A percentile compares a stretch with the other conserved stretches of the same genome.
These are phyloP conservation scores for Nephrotoma flavescens DNA, from an alignment of 2,888 invertebrate genomes.

Conservation along the genomic window DNA sequence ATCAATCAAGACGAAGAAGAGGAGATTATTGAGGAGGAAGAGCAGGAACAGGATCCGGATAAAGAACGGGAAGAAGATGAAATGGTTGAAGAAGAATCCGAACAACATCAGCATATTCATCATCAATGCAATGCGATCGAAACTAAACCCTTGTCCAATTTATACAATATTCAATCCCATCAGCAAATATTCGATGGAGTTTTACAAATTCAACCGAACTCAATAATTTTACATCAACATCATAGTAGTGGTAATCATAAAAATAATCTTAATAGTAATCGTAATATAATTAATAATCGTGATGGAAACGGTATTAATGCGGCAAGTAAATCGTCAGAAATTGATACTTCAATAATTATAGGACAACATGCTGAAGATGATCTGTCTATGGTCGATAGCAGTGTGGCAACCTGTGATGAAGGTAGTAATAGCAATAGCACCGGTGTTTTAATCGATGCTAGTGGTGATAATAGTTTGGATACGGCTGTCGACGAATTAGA, in stretches of 20 bases:
- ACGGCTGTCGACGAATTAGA: constrained; percentile 16
- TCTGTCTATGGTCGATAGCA: constrained; percentile 7
- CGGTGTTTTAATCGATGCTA: constrained; percentile 29
- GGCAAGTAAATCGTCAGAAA: not conserved
- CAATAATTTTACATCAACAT: constrained; percentile 11
- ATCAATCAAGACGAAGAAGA: not conserved
- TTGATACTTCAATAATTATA: not conserved
- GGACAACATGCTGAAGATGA: not conserved
- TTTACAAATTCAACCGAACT: constrained; percentile 14
- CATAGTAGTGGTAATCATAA: not conserved
- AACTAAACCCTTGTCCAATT: not conserved
- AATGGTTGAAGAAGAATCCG: not conserved
- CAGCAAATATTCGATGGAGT: constrained; percentile 13
- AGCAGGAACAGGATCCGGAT: not conserved
- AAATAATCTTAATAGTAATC: not conserved
- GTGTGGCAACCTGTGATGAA: constrained; percentile 15
- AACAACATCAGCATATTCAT: not conserved
- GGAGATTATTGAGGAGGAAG: constrained; percentile 1
- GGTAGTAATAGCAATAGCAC: constrained; percentile 23
- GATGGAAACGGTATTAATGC: not conserved
- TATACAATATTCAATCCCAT: constrained; percentile 8
- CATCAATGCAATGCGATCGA: not conserved
- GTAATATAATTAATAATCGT: not conserved
- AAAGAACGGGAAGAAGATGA: not conserved
- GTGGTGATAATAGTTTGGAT: constrained; percentile 14